phyloP scores from a whole-genome alignment of 2,888 invertebrate species.

The Seladonia tumulorum region DNA sequence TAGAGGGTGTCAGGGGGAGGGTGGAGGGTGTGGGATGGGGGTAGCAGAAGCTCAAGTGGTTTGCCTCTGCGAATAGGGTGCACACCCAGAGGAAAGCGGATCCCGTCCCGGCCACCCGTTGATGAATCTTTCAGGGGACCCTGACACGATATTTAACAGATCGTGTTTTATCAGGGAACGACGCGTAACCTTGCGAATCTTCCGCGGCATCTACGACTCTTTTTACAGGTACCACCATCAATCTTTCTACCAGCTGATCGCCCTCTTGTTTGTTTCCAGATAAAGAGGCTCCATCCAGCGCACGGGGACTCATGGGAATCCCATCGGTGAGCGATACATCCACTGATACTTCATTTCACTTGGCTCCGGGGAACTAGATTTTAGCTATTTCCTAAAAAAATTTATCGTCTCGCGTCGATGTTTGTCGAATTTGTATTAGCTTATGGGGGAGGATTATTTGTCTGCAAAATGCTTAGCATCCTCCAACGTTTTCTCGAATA shows the following conservation, averaged over 20 bases:
- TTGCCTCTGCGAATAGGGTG: constrained; percentile 63
- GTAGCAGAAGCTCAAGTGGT: constrained; percentile 46
- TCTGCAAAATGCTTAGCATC: no score
- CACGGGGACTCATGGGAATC: background rate
- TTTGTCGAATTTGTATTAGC: no score
- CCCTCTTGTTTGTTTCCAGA: constrained; percentile 25
- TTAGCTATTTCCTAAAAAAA: no score
- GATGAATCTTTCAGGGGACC: constrained; percentile 57
- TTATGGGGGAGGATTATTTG: no score
- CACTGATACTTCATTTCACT: background rate
- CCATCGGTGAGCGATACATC: constrained; percentile 13
- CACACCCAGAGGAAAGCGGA: constrained; percentile 49
- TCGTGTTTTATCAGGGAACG: constrained; percentile 21
- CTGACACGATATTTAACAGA: constrained; percentile 62
- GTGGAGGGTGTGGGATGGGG: background rate
- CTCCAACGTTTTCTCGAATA: no score
- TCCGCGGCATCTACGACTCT: constrained; percentile 6
- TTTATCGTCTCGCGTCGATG: no score
- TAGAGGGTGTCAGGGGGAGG: constrained; percentile 1
- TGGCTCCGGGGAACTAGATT: background rate
- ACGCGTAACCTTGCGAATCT: constrained; percentile 49
- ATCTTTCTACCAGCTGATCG: background rate
- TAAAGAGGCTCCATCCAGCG: background rate
- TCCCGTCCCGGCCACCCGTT: constrained; percentile 51
- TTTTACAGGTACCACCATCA: background rate